Base-by-base conservation (phyloP, 2,888 invertebrate species). In the Spilarctia lutea region DNA sequence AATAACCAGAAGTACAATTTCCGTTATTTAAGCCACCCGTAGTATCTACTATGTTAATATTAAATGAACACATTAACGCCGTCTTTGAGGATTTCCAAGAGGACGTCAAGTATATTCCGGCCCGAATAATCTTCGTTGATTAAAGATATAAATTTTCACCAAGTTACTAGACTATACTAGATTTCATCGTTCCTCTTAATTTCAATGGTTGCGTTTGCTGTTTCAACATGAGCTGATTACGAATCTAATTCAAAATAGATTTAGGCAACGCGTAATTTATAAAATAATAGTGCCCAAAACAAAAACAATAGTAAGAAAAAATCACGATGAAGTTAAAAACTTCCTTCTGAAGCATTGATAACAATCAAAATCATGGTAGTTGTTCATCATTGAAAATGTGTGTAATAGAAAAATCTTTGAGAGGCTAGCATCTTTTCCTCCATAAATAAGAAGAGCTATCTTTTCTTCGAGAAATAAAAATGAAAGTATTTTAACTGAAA, bases 141-240 rank as follows among this genome's bases (percentile, higher is more conserved):
- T 81, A 79, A 79, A 81, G 72, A 68, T 70, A 77, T 83, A 80
- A 76, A 83, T 81, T 76, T 45, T 68, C 20, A 10, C 24, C 20
- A 27, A 27, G 16, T 71, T 48, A n/a, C n/a, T n/a, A n/a, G 45
- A 65, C n/a, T 48, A 42, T 42, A 27, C 30, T 60, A 63, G 42
- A 42, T 60, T 45, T 56, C 42, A 10, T 13, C 10, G 60, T 27
- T 35, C 30, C 56, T 16, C 16, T 20, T 13, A 33, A 35, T 27
- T 48, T 60, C 35, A 30, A 39, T 39, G 20, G 24, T 35, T 35
- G 45, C 27, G 16, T 65, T 65, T 42, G 33, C 24, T 33, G 42
- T n/a, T 67, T 20, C 8, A 27, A 42, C 2, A 27, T 67, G 1
- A 52, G 52, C 3, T 8, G 24, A 52, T 52, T 24, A 24, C 24